Evolutionary conservation across 2,113 vertebrate genomes (phyloP).

Genomic region (Cettia cetti): DNA sequence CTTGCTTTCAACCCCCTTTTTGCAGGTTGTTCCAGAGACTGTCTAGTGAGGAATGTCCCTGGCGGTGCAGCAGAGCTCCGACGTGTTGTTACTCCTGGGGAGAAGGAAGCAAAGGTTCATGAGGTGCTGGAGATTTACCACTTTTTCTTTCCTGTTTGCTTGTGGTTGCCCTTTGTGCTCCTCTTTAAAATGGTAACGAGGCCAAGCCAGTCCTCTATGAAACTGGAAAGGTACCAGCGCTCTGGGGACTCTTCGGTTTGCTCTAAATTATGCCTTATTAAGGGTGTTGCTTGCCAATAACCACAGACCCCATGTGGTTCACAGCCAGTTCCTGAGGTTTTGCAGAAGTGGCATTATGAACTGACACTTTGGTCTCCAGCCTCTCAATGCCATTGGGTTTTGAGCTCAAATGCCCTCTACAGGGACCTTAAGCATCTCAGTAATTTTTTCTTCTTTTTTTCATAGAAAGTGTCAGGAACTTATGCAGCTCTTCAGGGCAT

Average conservation of each 20-base stretch:
- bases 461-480: neutral
- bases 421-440: neutral
- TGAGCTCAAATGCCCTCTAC: neutral
- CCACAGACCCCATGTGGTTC: neutral
- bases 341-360: neutral
- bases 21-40: neutral
- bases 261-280: neutral
- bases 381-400: neutral
- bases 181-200: neutral
- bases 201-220: neutral
- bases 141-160: neutral
- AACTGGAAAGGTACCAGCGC: neutral
- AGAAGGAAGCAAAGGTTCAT: neutral
- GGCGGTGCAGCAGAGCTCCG: rapidly evolving
- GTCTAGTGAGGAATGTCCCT: rapidly evolving
- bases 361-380: neutral
- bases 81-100: rapidly evolving
- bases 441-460: neutral
- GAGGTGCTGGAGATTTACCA: neutral
- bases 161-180: neutral
- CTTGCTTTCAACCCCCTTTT: neutral
- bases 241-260: neutral
- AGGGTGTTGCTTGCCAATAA: neutral
- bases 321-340: neutral
- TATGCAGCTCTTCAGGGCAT: neutral